Conservation (phyloP, 2,113 vertebrate genomes). For the Miniopterus natalensis region DNA sequence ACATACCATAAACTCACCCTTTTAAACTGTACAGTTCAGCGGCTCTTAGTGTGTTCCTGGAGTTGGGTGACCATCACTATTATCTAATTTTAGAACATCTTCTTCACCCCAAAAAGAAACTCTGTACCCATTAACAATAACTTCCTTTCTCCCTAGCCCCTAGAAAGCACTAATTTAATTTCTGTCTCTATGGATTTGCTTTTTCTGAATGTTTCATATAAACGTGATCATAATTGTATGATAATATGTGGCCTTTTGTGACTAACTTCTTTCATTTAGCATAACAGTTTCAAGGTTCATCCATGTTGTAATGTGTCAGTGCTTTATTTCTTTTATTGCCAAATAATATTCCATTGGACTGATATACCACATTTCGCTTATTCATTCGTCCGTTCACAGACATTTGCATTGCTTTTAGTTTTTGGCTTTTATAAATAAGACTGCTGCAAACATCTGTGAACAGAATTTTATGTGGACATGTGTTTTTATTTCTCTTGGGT, state of each 20-base stretch:
- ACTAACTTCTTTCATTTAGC: neutral
- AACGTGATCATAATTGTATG: neutral
- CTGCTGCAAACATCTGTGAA: neutral
- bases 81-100: neutral
- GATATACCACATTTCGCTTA: neutral
- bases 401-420: neutral
- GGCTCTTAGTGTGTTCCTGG: neutral
- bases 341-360: neutral
- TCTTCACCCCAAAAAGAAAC: neutral
- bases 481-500: neutral
- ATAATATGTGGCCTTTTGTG: neutral
- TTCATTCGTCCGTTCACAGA: neutral
- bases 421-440: neutral
- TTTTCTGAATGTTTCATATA: neutral
- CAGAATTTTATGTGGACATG: neutral
- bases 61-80: neutral
- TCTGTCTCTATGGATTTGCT: slow-evolving; percentile 3
- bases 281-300: neutral
- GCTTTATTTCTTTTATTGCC: neutral
- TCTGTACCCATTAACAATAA: neutral
- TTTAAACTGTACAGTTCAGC: slow-evolving; percentile 13
- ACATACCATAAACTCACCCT: neutral
- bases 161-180: neutral
- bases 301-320: neutral
- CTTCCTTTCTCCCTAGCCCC: neutral